A percentile compares a stretch with the other conserved stretches of the same genome.
Evolutionary conservation across 2,113 vertebrate genomes (phyloP).

Genomic region (Elanus axillaris): DNA sequence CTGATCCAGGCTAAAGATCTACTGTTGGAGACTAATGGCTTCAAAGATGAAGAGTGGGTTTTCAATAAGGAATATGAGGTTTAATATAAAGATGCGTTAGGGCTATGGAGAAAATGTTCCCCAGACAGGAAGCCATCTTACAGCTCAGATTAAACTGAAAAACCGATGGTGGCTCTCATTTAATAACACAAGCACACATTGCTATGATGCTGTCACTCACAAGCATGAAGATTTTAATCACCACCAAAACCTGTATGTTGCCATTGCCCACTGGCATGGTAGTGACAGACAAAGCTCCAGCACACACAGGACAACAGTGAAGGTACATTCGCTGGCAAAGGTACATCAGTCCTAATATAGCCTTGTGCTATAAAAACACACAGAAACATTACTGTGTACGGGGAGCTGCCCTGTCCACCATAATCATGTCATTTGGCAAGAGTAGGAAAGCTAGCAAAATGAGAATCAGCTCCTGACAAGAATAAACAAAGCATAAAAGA

Average conservation of each 20-base stretch:
- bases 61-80: background rate
- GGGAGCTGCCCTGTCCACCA: background rate
- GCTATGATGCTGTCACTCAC: background rate
- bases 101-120: background rate
- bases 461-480: background rate
- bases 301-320: background rate
- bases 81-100: background rate
- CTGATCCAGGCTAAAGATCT: background rate
- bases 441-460: background rate
- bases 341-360: background rate
- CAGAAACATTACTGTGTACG: background rate
- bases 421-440: background rate
- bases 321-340: background rate
- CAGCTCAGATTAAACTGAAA: background rate
- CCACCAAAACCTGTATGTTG: background rate
- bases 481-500: background rate
- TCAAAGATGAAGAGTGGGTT: background rate
- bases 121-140: background rate
- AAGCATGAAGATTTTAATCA: background rate
- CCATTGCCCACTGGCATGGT: background rate
- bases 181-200: background rate
- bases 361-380: background rate
- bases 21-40: background rate
- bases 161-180: background rate
- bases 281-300: background rate